Base-by-base conservation (phyloP, 2,888 invertebrate species). In the Cheilosia vernalis region DNA sequence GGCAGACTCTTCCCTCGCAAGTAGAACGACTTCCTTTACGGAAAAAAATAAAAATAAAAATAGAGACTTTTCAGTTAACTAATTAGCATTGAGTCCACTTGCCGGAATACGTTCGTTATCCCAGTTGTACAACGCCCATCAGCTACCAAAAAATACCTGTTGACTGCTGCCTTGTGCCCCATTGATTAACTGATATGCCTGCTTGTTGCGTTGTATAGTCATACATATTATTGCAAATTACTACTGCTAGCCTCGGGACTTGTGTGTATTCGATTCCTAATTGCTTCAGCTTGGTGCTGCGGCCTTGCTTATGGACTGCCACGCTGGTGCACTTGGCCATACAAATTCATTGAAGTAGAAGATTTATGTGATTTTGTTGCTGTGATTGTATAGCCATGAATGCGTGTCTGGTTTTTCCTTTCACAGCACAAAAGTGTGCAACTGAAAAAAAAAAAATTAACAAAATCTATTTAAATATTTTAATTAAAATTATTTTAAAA, bases 171-270 rank as follows among this genome's bases (percentile, higher is more conserved):
- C 74, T 63, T 21, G 60, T 60, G 53, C 19, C 44, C 27, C 77
- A 72, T 67, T 79, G 83, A 84, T 84, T 79, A 74, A 84, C 79
- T 60, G 74, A 79, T 74, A 66, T 63, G 60, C 63, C 63, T 17
- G 64, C 67, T 74, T 79, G 74, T 79, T 79, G 61, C 61, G 40
- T 55, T 64, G 24, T 27, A 53, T 55, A 58, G 74, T 19, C 73
- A n/a, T n/a, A 64, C 51, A 69, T 70, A 58, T 66, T 73, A 70
- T 66, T 79, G 73, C 64, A 69, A 80, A 79, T 79, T 79, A 73
- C 63, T 69, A 24, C 33, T 66, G 33, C 24, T 66, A 40, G 70
- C 70, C 77, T 51, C 61, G 33, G 17, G 78, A 55, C 53, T 37
- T 64, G 74, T 67, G 40, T 79, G 67, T 63, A 69, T 84, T 70